Conservation (phyloP, 2,113 vertebrate species). For the Prinia subflava region DNA sequence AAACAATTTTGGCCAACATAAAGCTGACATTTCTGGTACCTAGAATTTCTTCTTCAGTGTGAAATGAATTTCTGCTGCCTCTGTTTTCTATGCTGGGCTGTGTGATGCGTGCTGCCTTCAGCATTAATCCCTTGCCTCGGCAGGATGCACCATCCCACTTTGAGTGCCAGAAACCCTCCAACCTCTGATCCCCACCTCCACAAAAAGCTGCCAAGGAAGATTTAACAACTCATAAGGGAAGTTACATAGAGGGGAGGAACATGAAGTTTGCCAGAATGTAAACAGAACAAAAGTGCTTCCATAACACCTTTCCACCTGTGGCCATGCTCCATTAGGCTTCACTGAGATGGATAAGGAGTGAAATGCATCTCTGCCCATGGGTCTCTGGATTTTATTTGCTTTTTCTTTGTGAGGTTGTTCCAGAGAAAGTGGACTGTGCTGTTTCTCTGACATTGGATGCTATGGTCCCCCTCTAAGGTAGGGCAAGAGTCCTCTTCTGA, state of each 20-base stretch:
- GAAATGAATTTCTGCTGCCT: background rate
- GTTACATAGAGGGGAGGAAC: background rate
- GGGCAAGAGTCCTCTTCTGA: background rate
- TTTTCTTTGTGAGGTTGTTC: background rate
- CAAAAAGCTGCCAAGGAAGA: background rate
- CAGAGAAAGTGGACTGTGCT: background rate
- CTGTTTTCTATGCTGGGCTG: background rate
- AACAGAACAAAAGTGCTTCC: background rate
- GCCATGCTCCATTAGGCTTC: background rate
- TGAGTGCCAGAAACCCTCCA: background rate
- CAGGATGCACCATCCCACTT: background rate
- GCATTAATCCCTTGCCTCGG: accelerated
- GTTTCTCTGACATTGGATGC: background rate
- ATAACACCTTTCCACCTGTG: background rate
- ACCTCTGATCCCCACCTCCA: background rate
- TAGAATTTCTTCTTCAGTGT: background rate
- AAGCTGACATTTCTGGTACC: background rate
- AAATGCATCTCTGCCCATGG: background rate
- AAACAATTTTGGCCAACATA: background rate
- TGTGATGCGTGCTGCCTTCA: background rate
- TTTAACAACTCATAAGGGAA: background rate
- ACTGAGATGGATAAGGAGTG: accelerated
- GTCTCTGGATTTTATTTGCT: background rate
- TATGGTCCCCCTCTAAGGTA: background rate
- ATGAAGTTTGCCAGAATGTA: background rate